Evolutionary conservation across 1,140 invertebrate species (phyloP).

Genomic region (Drosophila setifemur): DNA sequence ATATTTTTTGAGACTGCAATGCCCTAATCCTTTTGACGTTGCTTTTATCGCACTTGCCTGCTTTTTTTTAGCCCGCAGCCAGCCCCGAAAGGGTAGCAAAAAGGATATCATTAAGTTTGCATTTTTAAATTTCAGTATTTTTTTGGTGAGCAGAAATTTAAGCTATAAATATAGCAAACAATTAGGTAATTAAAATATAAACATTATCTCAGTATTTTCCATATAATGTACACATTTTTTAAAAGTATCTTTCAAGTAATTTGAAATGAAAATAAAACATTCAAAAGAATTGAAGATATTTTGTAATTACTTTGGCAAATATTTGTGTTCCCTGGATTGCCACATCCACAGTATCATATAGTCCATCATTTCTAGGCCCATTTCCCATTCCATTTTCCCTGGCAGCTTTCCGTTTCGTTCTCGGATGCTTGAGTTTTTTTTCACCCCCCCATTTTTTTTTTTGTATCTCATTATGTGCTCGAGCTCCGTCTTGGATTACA

Average conservation of each 20-base stretch:
- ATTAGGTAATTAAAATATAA: too few relatives aligned
- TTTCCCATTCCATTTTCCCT: constrained; percentile 23
- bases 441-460: constrained; percentile 5
- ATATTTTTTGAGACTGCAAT: constrained; percentile 1
- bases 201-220: too few relatives aligned
- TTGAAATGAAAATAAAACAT: too few relatives aligned
- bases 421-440: constrained; percentile 21
- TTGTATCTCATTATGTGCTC: constrained; percentile 72
- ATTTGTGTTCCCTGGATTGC: too few relatives aligned
- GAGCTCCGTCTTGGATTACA: constrained; percentile 73
- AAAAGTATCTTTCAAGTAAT: too few relatives aligned
- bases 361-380: constrained; percentile 13
- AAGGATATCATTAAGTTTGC: constrained; percentile 18
- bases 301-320: too few relatives aligned
- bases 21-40: constrained; percentile 73
- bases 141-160: too few relatives aligned
- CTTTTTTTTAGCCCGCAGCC: constrained; percentile 31
- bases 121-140: too few relatives aligned
- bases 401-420: constrained; percentile 65
- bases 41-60: constrained; percentile 73
- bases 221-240: too few relatives aligned
- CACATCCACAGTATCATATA: constrained; percentile 8
- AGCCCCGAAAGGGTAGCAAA: constrained; percentile 24
- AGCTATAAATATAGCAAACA: too few relatives aligned
- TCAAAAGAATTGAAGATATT: too few relatives aligned